phyloP scores from a whole-genome alignment of 2,888 invertebrate species.

The Drosophila subsilvestris region DNA sequence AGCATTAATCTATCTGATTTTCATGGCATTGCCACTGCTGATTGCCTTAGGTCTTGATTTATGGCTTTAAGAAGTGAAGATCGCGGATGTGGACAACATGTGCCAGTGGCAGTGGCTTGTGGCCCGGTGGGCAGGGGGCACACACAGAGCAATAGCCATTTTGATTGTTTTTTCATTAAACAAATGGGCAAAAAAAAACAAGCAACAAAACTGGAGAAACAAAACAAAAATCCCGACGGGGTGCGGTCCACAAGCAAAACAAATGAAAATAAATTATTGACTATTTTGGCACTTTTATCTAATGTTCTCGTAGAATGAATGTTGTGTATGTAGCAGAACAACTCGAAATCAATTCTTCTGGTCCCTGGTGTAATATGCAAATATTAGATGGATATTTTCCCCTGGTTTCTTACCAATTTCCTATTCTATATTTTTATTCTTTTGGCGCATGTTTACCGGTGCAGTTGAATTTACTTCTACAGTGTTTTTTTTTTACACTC shows the following conservation, averaged over 20 bases:
- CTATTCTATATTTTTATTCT: too few relatives aligned
- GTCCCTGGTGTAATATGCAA: too few relatives aligned
- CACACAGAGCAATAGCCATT: constrained; percentile 37
- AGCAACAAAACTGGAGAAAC: constrained; percentile 17
- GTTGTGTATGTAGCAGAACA: not conserved
- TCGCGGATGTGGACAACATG: constrained; percentile 37
- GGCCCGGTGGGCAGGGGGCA: not conserved
- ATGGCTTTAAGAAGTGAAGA: constrained; percentile 30
- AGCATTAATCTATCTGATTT: too few relatives aligned
- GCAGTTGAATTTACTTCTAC: too few relatives aligned
- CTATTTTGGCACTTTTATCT: constrained; percentile 29
- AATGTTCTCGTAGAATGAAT: constrained; percentile 12
- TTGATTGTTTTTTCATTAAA: constrained; percentile 45
- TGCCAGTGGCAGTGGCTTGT: not conserved
- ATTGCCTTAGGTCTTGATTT: constrained; percentile 54
- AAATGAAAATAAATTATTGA: constrained; percentile 39
- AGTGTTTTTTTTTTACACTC: too few relatives aligned
- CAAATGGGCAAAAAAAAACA: constrained; percentile 39
- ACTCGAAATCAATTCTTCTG: too few relatives aligned
- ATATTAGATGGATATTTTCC: too few relatives aligned
- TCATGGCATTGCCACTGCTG: constrained; percentile 25
- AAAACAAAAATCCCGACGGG: constrained; percentile 7
- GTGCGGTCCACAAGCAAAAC: constrained; percentile 9
- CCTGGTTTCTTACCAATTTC: too few relatives aligned
- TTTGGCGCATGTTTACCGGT: too few relatives aligned